Conservation (phyloP, 2,113 vertebrate genomes). For the Rhea americana region DNA sequence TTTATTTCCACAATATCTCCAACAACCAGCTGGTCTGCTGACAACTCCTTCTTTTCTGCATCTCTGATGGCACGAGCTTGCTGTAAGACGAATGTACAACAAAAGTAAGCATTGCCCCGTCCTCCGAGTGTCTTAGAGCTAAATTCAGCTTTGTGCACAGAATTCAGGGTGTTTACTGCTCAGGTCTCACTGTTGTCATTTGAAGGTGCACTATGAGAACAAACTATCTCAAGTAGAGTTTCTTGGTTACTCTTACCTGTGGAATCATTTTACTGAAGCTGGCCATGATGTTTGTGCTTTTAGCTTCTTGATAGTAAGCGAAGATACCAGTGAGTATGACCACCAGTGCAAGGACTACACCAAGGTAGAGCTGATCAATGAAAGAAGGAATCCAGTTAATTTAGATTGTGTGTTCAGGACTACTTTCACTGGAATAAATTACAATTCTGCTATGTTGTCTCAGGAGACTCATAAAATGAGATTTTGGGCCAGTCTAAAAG, state of each 20-base stretch:
- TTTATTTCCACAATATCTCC: slow-evolving; percentile 83
- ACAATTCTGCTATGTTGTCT: not conserved
- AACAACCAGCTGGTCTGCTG: slow-evolving; percentile 79
- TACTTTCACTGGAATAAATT: not conserved
- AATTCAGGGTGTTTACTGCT: not conserved
- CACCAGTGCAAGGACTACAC: slow-evolving; percentile 76
- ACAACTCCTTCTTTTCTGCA: slow-evolving; percentile 74
- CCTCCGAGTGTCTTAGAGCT: not conserved
- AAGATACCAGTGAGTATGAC: slow-evolving; percentile 82
- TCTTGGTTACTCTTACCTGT: slow-evolving; percentile 70
- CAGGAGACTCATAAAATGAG: not conserved
- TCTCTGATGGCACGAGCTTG: slow-evolving; percentile 82
- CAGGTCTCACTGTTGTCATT: not conserved
- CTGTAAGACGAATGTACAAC: slow-evolving; percentile 17
- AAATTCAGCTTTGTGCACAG: not conserved
- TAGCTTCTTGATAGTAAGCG: slow-evolving; percentile 85
- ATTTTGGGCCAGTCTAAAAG: not conserved
- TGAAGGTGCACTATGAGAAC: rapidly evolving
- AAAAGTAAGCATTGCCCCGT: not conserved
- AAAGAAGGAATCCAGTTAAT: not conserved
- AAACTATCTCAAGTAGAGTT: not conserved
- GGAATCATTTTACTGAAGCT: slow-evolving; percentile 85
- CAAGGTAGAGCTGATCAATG: slow-evolving; percentile 76
- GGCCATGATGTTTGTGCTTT: slow-evolving; percentile 86
- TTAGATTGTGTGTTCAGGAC: not conserved